Evolutionary conservation across 2,888 invertebrate species (phyloP).

Genomic region (Tetranychus piercei): DNA sequence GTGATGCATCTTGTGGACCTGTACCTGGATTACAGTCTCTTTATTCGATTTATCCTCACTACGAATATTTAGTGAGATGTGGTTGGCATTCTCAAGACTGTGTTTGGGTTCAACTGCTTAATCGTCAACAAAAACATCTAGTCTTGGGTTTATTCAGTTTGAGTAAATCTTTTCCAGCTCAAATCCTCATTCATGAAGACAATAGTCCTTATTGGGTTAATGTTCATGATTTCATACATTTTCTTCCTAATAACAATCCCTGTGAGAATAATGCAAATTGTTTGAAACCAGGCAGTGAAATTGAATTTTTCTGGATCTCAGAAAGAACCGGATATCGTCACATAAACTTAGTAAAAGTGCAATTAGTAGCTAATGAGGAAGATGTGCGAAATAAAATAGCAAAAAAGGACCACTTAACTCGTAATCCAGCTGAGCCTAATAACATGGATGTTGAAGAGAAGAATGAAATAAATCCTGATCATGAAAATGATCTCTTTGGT

Average conservation of each 20-base stretch:
- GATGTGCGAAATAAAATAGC: neutral
- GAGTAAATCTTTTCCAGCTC: slow-evolving; percentile 33
- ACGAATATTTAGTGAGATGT: slow-evolving; percentile 81
- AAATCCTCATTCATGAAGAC: slow-evolving; percentile 39
- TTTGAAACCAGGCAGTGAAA: slow-evolving; percentile 33
- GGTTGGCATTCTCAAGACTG: slow-evolving; percentile 91
- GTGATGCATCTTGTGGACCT: neutral
- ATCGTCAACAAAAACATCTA: slow-evolving; percentile 63
- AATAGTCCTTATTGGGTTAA: slow-evolving; percentile 71
- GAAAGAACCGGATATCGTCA: slow-evolving; percentile 79
- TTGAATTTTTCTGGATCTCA: slow-evolving; percentile 71
- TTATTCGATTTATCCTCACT: slow-evolving; percentile 54
- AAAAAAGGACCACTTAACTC: too few species aligned
- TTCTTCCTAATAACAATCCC: slow-evolving; percentile 41
- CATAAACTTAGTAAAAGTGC: slow-evolving; percentile 41
- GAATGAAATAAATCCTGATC: neutral
- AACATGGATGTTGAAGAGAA: neutral
- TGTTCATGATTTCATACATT: slow-evolving; percentile 67
- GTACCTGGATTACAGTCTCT: slow-evolving; percentile 6
- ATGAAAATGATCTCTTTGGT: neutral
- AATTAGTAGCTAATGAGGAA: slow-evolving; percentile 21
- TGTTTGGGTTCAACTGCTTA: slow-evolving; percentile 76
- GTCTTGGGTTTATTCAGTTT: slow-evolving; percentile 64
- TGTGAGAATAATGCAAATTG: slow-evolving; percentile 14
- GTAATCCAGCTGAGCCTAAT: neutral